Evolutionary conservation across 2,888 invertebrate genomes (phyloP), one percentile per base, ranked within the genome.

Genomic region (Acleris emargana): DNA sequence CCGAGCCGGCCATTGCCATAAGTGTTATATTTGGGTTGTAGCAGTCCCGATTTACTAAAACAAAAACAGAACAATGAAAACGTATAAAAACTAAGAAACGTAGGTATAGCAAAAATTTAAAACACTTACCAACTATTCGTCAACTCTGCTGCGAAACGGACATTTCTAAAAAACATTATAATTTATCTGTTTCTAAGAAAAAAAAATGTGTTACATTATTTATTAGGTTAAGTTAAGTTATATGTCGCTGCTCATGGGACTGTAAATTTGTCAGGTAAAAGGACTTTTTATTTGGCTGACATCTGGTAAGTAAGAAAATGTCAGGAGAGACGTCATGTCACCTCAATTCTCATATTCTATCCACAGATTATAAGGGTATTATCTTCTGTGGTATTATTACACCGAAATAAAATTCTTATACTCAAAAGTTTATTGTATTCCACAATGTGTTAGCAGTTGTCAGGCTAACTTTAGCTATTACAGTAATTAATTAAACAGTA

Each of bases 101-200:
- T 50, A n/a, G 47, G 55, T 50, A 58, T 67, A 66, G 66, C 62
- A 62, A 66, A 63, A 62, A 51, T 69, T 60, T 50, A 49, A 52
- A 20, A 45, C 25, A 64, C 82, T 68, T 82, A 91, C 92, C 86
- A 87, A 79, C 69, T 83, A 76, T 82, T 79, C 59, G 83, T 83
- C 76, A 89, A 76, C 74, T 91, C 88, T 63, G 86, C 83, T 68
- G 82, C 83, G 69, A 75, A 83, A 77, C 82, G 84, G 76, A 85
- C 84, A 87, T 89, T 91, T 84, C 83, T 86, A 73, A 77, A 86
- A 73, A 90, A 86, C 91, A 91, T 91, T 73, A 71, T 90, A 83
- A 71, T 73, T 74, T 74, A 73, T 20, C 49, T 59, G 47, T 53
- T 59, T 16, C 32, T 50, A 20, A 43, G 20, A 43, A 49, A 25